These are phyloP conservation scores for Sarcophaga variegata DNA, from an alignment of 2,888 invertebrate genomes.

Conservation along the genomic window DNA sequence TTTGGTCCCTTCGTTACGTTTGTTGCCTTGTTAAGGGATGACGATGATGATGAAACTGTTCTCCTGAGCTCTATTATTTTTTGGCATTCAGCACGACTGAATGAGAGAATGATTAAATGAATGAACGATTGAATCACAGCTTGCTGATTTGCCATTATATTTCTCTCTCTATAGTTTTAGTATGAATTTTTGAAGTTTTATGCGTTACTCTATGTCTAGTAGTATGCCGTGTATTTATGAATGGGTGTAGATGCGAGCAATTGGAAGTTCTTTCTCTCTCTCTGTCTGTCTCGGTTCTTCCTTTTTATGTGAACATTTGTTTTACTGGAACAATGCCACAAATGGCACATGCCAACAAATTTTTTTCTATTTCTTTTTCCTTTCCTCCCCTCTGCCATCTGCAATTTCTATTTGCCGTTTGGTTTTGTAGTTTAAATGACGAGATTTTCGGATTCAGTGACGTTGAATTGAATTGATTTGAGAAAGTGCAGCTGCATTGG, in stretches of 20 bases:
- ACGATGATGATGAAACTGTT: conserved; percentile 1
- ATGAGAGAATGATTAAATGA: neutral
- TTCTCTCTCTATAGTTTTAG: conserved; percentile 37
- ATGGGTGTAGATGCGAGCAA: conserved; percentile 15
- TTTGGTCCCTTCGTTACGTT: neutral
- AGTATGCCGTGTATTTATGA: neutral
- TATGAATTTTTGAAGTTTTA: conserved; percentile 18
- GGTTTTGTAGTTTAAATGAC: conserved; percentile 9
- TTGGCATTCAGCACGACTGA: conserved; percentile 38
- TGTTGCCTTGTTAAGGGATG: conserved; percentile 63
- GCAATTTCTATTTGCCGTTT: conserved; percentile 15
- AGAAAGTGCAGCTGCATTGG: conserved; percentile 49
- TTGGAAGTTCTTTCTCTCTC: neutral
- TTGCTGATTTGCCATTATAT: conserved; percentile 46
- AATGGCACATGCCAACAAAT: conserved; percentile 77
- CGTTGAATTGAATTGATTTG: neutral
- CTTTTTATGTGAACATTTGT: conserved; percentile 58
- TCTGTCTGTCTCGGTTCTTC: conserved; percentile 5
- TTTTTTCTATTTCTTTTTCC: conserved; percentile 24
- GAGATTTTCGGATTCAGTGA: conserved; percentile 42
- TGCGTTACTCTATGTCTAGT: conserved; percentile 18
- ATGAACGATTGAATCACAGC: conserved; percentile 42
- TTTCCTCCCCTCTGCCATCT: conserved; percentile 6
- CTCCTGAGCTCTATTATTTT: neutral
- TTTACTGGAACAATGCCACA: conserved; percentile 75